A percentile compares a stretch with the other conserved stretches of the same genome.
Conservation (phyloP, 2,888 invertebrate species). For the Papilio elwesi region DNA sequence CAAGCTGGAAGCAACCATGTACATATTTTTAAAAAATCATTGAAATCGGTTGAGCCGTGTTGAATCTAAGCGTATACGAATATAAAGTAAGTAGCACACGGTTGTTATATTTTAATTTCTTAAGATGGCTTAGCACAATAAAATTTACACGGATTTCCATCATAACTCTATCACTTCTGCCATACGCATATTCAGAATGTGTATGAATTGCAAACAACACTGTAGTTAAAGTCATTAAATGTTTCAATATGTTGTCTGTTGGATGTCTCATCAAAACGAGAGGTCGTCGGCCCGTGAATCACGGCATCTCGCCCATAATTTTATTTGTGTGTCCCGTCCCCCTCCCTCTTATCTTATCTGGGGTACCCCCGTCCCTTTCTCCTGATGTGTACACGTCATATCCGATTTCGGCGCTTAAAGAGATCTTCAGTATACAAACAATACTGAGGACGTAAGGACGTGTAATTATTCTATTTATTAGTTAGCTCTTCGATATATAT, state of each 20-base stretch:
- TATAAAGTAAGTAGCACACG: no score
- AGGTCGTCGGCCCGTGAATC: conserved; percentile 65
- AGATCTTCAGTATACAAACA: conserved; percentile 32
- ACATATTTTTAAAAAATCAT: no score
- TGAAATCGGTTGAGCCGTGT: no score
- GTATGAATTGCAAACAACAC: background rate
- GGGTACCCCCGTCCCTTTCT: conserved; percentile 47
- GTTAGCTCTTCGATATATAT: background rate
- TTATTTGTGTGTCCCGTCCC: conserved; percentile 54
- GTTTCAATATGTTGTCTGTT: conserved; percentile 33
- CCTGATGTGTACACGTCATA: conserved; percentile 33
- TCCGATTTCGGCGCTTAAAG: conserved; percentile 38
- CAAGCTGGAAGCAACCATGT: no score
- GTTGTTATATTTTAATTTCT: no score
- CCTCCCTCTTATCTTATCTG: conserved; percentile 54
- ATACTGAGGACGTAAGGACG: conserved; percentile 15
- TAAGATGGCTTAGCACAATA: no score
- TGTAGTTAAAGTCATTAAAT: background rate
- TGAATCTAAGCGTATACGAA: no score
- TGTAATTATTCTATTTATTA: conserved; percentile 8
- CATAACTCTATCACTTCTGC: no score
- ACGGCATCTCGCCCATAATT: conserved; percentile 58
- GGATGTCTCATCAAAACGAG: conserved; percentile 67
- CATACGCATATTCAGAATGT: no score
- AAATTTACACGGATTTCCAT: no score